Evolutionary conservation across 2,113 vertebrate genomes (phyloP), one percentile per base, ranked within the genome.

Genomic region (Ctenomys sociabilis): DNA sequence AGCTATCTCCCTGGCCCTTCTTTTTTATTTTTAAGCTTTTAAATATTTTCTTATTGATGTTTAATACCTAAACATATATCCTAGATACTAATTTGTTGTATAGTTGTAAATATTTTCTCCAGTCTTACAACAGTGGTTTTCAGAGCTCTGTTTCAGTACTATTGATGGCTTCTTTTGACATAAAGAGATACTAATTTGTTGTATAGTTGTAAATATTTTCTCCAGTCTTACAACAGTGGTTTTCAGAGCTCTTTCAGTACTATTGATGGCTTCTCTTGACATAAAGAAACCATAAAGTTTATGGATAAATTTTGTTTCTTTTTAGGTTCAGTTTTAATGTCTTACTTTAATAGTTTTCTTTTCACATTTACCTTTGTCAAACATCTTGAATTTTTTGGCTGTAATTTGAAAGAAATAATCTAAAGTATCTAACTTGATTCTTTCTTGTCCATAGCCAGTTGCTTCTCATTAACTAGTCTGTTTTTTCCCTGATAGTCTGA

Each of bases 181-280:
- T 90, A 77, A n/a, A n/a, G n/a, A n/a, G n/a, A n/a, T n/a, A n/a
- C n/a, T n/a, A n/a, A n/a, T n/a, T n/a, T n/a, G n/a, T n/a, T n/a
- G n/a, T n/a, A n/a, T n/a, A n/a, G 19, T 95, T 95, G 35, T 40
- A 81, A 86, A 45, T 82, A 75, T 66, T 92, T 92, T 57, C 91
- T 9, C 66, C 2, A 88, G 19, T 83, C 26, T 88, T 35, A 66
- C 8, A 66, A 66, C 49, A 19, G 35, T 88, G 17, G n/a, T 84
- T 84, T 78, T 77, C 78, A 95, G 17, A 61, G 88, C 32, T 84
- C 66, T 88, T 77, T 66, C 43, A 75, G 4, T 78, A 86, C 35
- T 63, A 6, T 49, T 95, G 59, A 40, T 61, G 26, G 17, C 83
- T 77, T 95, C 37, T 88, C 84, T 92, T 68, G 68, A 88, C 30